A percentile compares a stretch with the other conserved stretches of the same genome.
Evolutionary conservation across 2,888 invertebrate species (phyloP).

Genomic region (Phalera bucephala): DNA sequence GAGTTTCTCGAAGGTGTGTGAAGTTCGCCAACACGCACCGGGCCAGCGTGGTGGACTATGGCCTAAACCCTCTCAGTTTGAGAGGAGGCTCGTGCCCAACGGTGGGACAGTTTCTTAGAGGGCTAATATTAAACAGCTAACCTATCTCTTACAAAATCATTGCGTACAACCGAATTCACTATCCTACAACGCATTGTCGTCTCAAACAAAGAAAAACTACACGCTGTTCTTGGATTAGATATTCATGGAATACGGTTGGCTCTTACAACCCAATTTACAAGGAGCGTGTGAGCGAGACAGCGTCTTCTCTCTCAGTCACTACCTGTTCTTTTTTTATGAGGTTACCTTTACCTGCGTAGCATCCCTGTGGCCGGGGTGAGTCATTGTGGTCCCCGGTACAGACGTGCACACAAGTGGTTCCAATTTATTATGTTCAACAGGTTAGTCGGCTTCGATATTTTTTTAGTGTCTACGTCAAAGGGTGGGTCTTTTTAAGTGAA

Average conservation of each 20-base stretch:
- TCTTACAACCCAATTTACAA: slow-evolving; percentile 31
- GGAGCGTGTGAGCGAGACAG: slow-evolving; percentile 22
- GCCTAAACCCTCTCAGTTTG: too few relatives aligned
- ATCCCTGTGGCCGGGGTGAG: slow-evolving; percentile 37
- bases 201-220: slow-evolving; percentile 24
- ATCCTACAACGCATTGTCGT: not conserved
- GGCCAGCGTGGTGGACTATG: too few relatives aligned
- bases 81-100: too few relatives aligned
- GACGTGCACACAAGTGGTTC: slow-evolving; percentile 32
- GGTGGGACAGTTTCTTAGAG: too few relatives aligned
- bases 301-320: slow-evolving; percentile 31
- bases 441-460: slow-evolving; percentile 30
- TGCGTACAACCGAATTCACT: too few relatives aligned
- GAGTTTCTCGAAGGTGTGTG: too few relatives aligned
- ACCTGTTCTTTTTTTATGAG: slow-evolving; percentile 49
- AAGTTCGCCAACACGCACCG: too few relatives aligned
- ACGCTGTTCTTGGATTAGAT: slow-evolving; percentile 14
- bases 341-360: slow-evolving; percentile 40
- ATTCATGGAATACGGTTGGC: slow-evolving; percentile 27
- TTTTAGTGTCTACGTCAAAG: slow-evolving; percentile 27
- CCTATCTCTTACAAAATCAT: too few relatives aligned
- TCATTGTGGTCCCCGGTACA: slow-evolving; percentile 39
- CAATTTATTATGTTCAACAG: slow-evolving; percentile 40
- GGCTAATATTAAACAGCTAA: too few relatives aligned
- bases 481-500: slow-evolving; percentile 4